phyloP scores from a whole-genome alignment of 2,797 vertebrate species.

The Acanthurus lineatus region DNA sequence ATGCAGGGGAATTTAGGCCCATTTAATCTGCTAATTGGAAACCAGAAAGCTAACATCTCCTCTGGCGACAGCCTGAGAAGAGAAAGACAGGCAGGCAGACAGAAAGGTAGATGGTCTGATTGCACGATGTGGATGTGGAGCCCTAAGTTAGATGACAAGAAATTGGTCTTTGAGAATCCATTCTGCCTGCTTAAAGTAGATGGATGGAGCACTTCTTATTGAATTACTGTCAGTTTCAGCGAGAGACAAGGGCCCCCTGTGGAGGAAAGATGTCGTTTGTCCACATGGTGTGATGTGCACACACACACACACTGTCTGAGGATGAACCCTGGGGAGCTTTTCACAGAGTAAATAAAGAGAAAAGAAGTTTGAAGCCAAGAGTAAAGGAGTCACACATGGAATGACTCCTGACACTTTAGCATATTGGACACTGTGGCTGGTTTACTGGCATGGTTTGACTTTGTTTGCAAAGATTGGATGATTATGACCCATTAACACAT shows the following conservation, averaged over 20 bases:
- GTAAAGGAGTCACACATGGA: conserved; percentile 3
- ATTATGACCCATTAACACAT: conserved; percentile 6
- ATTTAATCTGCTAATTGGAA: conserved; percentile 78
- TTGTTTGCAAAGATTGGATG: not conserved
- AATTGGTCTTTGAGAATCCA: conserved; percentile 21
- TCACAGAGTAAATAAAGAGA: not conserved
- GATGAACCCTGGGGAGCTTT: conserved; percentile 10
- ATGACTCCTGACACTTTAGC: not conserved
- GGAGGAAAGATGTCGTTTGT: conserved; percentile 33
- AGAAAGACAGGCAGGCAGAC: conserved; percentile 6
- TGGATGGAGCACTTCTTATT: conserved; percentile 13
- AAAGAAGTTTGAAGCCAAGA: conserved; percentile 20
- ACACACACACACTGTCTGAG: not conserved
- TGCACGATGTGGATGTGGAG: not conserved
- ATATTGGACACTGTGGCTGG: not conserved
- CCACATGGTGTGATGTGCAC: conserved; percentile 24
- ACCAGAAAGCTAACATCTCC: conserved; percentile 58
- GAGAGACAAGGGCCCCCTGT: conserved; percentile 21
- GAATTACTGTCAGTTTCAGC: conserved; percentile 32
- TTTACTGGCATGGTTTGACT: conserved; percentile 14
- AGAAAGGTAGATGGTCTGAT: conserved; percentile 33
- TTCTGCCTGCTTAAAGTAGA: conserved; percentile 13
- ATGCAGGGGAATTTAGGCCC: conserved; percentile 72
- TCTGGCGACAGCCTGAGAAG: conserved; percentile 38
- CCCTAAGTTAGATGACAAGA: conserved; percentile 19